These are phyloP conservation scores for Thymelicus sylvestris DNA, from an alignment of 2,888 invertebrate species.

Conservation along the genomic window DNA sequence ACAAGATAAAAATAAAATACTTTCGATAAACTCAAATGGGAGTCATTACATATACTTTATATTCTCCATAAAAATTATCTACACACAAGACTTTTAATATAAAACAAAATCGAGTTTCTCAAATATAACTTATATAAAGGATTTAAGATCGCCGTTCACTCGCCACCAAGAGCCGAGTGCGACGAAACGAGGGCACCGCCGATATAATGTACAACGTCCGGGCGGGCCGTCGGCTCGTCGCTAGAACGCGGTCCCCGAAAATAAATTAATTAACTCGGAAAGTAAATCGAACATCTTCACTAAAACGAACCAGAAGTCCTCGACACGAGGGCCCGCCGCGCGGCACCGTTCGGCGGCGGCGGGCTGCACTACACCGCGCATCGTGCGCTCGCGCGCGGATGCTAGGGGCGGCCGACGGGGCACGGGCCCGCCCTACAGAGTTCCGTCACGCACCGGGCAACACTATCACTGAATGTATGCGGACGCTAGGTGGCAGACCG, in stretches of 20 bases:
- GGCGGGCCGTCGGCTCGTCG: constrained; percentile 29
- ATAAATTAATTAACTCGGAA: constrained; percentile 56
- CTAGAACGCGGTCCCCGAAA: constrained; percentile 44
- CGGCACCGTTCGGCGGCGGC: constrained; percentile 43
- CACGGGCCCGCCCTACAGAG: no score
- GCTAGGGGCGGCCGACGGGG: no score
- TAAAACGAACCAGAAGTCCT: constrained; percentile 40
- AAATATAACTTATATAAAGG: constrained; percentile 73
- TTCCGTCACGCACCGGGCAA: no score
- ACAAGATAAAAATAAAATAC: constrained; percentile 46
- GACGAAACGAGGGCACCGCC: constrained; percentile 32
- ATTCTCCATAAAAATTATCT: constrained; percentile 83
- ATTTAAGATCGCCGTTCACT: constrained; percentile 51
- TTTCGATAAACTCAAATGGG: constrained; percentile 67
- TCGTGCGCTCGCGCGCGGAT: constrained; percentile 37
- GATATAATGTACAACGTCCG: constrained; percentile 37
- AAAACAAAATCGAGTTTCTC: constrained; percentile 77
- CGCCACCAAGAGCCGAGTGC: constrained; percentile 40
- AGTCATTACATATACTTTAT: constrained; percentile 81
- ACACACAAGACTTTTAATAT: constrained; percentile 80
- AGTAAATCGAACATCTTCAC: constrained; percentile 32
- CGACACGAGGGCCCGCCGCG: constrained; percentile 42
- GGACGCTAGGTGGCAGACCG: constrained; percentile 38
- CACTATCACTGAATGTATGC: no score
- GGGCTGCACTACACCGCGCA: constrained; percentile 42